Conservation (phyloP, 1,140 invertebrate species). For the Bombus polaris region DNA sequence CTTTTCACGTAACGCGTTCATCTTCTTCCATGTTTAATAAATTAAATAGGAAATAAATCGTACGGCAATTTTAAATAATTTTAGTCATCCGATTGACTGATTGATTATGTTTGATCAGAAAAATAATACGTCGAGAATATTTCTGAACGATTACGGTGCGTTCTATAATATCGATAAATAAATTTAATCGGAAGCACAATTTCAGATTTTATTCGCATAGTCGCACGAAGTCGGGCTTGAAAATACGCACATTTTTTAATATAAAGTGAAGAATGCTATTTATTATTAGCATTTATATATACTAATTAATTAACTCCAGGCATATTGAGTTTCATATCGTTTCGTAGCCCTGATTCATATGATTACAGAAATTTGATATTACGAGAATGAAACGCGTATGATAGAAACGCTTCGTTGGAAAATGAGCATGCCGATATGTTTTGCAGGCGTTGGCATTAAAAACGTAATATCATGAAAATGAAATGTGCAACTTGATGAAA, state of each 20-base stretch:
- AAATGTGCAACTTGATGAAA: too few relatives aligned
- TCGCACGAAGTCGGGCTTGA: too few relatives aligned
- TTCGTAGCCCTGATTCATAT: background rate
- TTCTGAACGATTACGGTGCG: background rate
- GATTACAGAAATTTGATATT: background rate
- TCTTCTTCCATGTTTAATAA: background rate
- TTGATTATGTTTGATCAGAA: too few relatives aligned
- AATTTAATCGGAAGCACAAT: background rate
- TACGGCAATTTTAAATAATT: background rate
- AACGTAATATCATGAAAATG: too few relatives aligned
- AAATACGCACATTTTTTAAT: background rate
- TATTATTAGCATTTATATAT: background rate
- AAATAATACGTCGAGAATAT: background rate
- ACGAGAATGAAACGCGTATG: background rate
- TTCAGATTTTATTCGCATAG: background rate
- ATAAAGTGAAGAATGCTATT: background rate
- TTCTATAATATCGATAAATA: background rate
- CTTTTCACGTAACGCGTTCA: background rate
- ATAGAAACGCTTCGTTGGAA: too few relatives aligned
- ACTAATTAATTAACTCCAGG: too few relatives aligned
- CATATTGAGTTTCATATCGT: background rate
- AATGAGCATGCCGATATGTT: too few relatives aligned
- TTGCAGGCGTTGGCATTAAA: too few relatives aligned
- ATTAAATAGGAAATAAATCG: background rate
- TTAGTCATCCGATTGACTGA: too few relatives aligned